Evolutionary conservation across 2,888 invertebrate species (phyloP), one percentile per base, ranked within the genome.

Genomic region (Dendrolimus pini): DNA sequence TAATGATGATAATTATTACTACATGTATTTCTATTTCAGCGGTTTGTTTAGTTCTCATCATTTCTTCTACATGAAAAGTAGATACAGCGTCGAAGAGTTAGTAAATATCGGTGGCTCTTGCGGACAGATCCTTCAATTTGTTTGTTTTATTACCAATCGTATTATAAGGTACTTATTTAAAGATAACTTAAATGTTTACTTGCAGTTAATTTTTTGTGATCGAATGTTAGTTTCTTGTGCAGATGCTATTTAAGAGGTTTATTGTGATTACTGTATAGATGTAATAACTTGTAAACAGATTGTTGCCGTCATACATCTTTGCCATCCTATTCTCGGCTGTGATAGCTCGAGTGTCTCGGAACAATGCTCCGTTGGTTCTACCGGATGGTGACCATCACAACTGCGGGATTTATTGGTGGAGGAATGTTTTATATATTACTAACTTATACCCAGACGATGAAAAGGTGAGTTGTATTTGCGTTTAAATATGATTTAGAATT

Each of bases 371-470:
- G 0, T 65, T 94, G 63, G 81, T 91, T 59, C 82, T 93, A 6
- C 92, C 92, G 0, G 92, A 92, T 56, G 77, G 78, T 52, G 94
- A 94, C 75, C 88, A 92, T 61, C 64, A 73, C 58, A 93, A 89
- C 68, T 94, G 94, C 71, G 89, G 90, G 60, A 70, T 77, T 52
- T 89, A 92, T 74, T 93, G 94, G 92, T 94, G 94, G 93, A 83
- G 93, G 60, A 94, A 94, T 72, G 79, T 93, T 12, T 80, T 94
- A 1, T 94, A 93, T 68, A 74, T 94, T 55, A 93, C 93, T 65
- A 93, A 92, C 1, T 82, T 93, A 47, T 94, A 92, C 67, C 92
- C 93, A 0, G 74, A 81, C 9, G 80, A 87, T 1, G 92, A 94
- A 72, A 91, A 93, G 90, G 94, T 94, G 68, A 82, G 82, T 60